phyloP scores from a whole-genome alignment of 2,888 invertebrate species.

The Dasypogon diadema region DNA sequence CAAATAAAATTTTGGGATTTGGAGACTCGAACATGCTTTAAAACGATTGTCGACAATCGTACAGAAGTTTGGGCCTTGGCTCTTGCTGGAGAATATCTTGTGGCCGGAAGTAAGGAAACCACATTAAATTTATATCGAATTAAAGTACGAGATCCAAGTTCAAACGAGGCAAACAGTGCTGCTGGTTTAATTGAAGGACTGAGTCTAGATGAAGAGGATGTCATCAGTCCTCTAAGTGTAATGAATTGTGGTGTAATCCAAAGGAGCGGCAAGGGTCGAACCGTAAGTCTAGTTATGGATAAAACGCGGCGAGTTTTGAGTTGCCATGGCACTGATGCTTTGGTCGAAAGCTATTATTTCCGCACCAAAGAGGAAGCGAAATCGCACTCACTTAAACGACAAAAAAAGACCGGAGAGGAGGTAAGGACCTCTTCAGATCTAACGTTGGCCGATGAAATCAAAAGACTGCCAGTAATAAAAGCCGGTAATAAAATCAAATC shows the following conservation, averaged over 20 bases:
- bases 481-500: slow-evolving; percentile 79
- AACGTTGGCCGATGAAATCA: slow-evolving; percentile 80
- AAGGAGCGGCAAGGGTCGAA: slow-evolving; percentile 82
- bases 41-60: slow-evolving; percentile 90
- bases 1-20: slow-evolving; percentile 98
- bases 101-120: slow-evolving; percentile 89
- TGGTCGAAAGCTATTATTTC: slow-evolving; percentile 86
- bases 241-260: slow-evolving; percentile 84
- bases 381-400: slow-evolving; percentile 78
- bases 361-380: slow-evolving; percentile 81
- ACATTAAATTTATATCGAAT: slow-evolving; percentile 89
- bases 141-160: slow-evolving; percentile 57
- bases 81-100: slow-evolving; percentile 82
- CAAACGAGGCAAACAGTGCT: slow-evolving; percentile 66
- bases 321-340: slow-evolving; percentile 85
- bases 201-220: slow-evolving; percentile 64
- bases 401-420: slow-evolving; percentile 75
- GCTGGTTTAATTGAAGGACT: slow-evolving; percentile 66
- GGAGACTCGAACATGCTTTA: slow-evolving; percentile 94
- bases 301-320: slow-evolving; percentile 78
- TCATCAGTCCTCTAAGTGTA: slow-evolving; percentile 76
- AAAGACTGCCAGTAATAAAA: slow-evolving; percentile 76
- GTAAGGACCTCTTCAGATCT: slow-evolving; percentile 71
- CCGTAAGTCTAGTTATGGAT: slow-evolving; percentile 81
- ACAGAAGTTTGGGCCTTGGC: slow-evolving; percentile 91